phyloP scores from a whole-genome alignment of 1,140 invertebrate genomes.

The Aphis gossypii region DNA sequence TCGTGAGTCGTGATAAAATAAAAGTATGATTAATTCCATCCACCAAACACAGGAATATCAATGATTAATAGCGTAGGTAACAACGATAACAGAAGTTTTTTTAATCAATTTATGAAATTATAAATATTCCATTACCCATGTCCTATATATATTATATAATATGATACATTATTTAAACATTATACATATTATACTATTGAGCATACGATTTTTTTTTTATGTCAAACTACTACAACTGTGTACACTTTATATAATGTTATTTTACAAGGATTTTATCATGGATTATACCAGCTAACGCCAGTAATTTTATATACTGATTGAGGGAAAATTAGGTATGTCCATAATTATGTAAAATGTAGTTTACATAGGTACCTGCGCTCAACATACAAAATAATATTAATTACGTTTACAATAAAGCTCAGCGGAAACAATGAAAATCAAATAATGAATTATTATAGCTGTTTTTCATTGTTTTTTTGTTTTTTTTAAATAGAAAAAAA shows the following conservation, averaged over 20 bases:
- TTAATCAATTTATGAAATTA: background rate
- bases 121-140: background rate
- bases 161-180: too few relatives aligned
- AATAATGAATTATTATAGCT: background rate
- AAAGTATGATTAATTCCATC: background rate
- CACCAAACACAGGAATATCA: background rate
- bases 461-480: background rate
- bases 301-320: background rate
- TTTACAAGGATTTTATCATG: background rate
- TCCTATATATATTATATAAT: background rate
- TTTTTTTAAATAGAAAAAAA: background rate
- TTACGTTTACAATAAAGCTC: background rate
- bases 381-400: background rate
- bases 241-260: background rate
- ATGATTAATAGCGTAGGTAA: background rate
- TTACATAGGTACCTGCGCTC: background rate
- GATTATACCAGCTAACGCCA: background rate
- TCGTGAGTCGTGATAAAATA: constrained; percentile 10
- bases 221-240: background rate
- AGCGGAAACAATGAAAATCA: background rate
- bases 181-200: background rate
- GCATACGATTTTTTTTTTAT: background rate
- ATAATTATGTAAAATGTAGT: background rate
- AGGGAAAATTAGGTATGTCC: background rate
- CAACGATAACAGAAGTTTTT: background rate